These are phyloP conservation scores for Silurus meridionalis DNA, from an alignment of 2,113 vertebrate species.

Conservation along the genomic window DNA sequence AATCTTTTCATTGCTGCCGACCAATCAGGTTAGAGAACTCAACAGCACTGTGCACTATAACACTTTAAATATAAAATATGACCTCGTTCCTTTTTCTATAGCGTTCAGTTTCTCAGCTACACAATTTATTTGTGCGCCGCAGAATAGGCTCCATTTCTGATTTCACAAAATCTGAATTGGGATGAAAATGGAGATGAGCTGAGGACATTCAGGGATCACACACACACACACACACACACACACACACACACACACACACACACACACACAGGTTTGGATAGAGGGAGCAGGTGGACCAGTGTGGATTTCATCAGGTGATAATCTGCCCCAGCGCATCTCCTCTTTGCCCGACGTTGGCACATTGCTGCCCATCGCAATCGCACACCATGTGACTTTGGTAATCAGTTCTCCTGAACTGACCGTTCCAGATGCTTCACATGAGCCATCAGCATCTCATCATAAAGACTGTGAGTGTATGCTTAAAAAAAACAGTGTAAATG, in stretches of 20 bases:
- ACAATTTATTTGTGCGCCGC: not conserved
- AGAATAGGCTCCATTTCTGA: not conserved
- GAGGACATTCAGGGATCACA: not conserved
- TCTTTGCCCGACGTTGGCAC: conserved; percentile 12
- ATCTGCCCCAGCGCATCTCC: not conserved
- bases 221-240: conserved; percentile 18
- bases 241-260: conserved; percentile 21
- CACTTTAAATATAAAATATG: too few relatives aligned
- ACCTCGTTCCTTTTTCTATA: too few relatives aligned
- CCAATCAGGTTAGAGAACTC: too few relatives aligned
- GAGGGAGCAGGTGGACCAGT: conserved; percentile 46
- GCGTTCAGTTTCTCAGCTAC: too few relatives aligned
- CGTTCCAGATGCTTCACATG: not conserved
- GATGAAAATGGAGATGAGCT: not conserved
- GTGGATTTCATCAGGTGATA: conserved; percentile 45
- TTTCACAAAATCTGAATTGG: not conserved
- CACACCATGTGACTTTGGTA: not conserved
- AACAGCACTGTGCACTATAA: too few relatives aligned
- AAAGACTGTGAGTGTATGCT: not conserved
- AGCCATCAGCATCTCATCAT: not conserved
- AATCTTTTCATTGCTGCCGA: too few relatives aligned
- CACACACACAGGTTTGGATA: not conserved
- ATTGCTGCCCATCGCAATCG: not conserved
- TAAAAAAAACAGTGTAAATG: not conserved
- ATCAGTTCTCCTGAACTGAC: not conserved